Evolutionary conservation across 2,888 invertebrate species (phyloP).

Genomic region (Imbricaverruca yamaguchii): DNA sequence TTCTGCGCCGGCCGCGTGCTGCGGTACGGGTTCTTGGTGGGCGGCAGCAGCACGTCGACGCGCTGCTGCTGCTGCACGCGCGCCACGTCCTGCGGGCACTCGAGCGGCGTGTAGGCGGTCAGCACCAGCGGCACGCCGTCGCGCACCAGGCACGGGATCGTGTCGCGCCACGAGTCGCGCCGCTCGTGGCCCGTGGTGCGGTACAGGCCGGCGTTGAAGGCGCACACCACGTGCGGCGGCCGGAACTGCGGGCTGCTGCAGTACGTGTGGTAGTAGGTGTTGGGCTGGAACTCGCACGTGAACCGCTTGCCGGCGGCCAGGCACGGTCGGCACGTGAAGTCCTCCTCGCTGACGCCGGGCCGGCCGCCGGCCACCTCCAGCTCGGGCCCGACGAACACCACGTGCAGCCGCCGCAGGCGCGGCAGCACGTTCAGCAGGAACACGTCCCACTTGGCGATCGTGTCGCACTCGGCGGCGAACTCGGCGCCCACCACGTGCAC

Average conservation of each 20-base stretch:
- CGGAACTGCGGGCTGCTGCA: conserved; percentile 18
- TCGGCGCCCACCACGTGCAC: conserved; percentile 31
- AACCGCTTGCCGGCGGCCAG: not conserved
- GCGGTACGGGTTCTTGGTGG: conserved; percentile 26
- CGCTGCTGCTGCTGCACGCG: conserved; percentile 9
- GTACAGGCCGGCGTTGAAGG: conserved; percentile 31
- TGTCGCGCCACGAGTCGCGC: conserved; percentile 23
- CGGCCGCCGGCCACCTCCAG: not conserved
- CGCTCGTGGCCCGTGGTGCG: conserved; percentile 22
- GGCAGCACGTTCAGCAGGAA: conserved; percentile 29
- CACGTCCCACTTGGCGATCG: conserved; percentile 27
- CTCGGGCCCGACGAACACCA: conserved; percentile 29
- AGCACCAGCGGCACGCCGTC: conserved; percentile 26
- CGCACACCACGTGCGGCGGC: conserved; percentile 26
- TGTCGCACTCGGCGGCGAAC: conserved; percentile 25
- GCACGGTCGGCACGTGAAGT: not conserved
- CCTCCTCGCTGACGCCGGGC: conserved; percentile 7
- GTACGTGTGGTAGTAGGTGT: conserved; percentile 10
- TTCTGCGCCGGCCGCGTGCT: conserved; percentile 28
- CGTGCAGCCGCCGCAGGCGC: conserved; percentile 21
- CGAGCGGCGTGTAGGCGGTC: conserved; percentile 29
- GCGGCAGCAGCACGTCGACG: conserved; percentile 11
- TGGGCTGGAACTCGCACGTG: not conserved
- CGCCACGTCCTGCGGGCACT: conserved; percentile 25
- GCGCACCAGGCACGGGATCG: conserved; percentile 18